Conservation (phyloP, 2,888 invertebrate genomes). For the Meganola albula region DNA sequence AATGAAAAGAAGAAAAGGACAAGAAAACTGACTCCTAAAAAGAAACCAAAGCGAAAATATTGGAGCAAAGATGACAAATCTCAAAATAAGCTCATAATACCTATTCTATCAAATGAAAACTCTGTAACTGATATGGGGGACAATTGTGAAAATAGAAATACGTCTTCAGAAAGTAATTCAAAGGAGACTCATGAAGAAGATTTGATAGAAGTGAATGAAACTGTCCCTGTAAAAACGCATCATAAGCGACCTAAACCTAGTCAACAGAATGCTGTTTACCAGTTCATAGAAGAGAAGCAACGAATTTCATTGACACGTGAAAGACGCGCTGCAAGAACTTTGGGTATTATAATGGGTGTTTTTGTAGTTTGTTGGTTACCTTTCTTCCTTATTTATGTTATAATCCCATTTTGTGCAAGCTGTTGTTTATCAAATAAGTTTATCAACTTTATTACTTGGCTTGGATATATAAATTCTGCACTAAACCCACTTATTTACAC, state of each 20-base stretch:
- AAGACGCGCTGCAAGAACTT: conserved; percentile 93
- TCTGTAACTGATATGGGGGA: conserved; percentile 63
- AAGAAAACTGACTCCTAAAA: conserved; percentile 62
- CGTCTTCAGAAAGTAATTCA: conserved; percentile 70
- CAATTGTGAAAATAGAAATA: conserved; percentile 57
- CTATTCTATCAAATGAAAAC: conserved; percentile 66
- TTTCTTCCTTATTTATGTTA: conserved; percentile 97
- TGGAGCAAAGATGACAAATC: conserved; percentile 72
- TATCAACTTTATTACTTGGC: conserved; percentile 94
- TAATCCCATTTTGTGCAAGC: conserved; percentile 89
- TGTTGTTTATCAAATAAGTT: conserved; percentile 89
- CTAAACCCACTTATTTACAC: conserved; percentile 97
- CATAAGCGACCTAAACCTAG: conserved; percentile 46
- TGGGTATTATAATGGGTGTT: conserved; percentile 98
- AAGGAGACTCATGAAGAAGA: conserved; percentile 66
- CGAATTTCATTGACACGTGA: conserved; percentile 95
- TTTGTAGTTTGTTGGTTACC: conserved; percentile 99
- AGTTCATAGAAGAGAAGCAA: conserved; percentile 93
- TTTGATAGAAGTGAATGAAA: conserved; percentile 48
- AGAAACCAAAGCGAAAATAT: conserved; percentile 73
- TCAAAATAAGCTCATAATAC: conserved; percentile 67
- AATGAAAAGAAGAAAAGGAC: conserved; percentile 58
- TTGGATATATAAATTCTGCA: conserved; percentile 94
- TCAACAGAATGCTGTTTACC: conserved; percentile 83
- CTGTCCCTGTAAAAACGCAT: conserved; percentile 37